Percentiles rank a stretch among this genome's conserved stretches.
These are phyloP conservation scores for Periplaneta americana DNA, from an alignment of 1,140 invertebrate species.

Conservation along the genomic window DNA sequence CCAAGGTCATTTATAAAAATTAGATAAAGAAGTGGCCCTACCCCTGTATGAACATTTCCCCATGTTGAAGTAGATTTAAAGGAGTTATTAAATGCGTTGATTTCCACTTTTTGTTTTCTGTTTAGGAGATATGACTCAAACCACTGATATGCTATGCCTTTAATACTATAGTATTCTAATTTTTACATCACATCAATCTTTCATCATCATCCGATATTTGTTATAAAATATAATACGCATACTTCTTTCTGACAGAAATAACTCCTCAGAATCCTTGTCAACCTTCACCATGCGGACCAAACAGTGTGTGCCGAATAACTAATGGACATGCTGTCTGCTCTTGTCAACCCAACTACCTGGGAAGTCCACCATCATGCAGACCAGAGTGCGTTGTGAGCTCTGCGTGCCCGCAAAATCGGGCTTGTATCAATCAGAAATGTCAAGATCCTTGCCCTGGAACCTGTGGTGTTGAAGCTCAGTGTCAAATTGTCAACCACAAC, in stretches of 20 bases:
- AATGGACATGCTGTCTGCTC: slow-evolving; percentile 71
- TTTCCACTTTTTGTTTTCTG: too few species aligned
- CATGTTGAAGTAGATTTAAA: too few species aligned
- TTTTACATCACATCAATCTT: slow-evolving; percentile 23
- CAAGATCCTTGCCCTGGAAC: slow-evolving; percentile 72
- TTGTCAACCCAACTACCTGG: slow-evolving; percentile 67
- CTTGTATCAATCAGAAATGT: slow-evolving; percentile 77
- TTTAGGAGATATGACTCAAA: too few species aligned
- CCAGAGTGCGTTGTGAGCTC: slow-evolving; percentile 75
- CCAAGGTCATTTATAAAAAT: slow-evolving; percentile 36
- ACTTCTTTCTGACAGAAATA: slow-evolving; percentile 16
- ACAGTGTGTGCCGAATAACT: slow-evolving; percentile 66
- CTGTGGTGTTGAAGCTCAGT: slow-evolving; percentile 72
- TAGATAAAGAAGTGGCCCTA: too few species aligned
- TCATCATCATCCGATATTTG: slow-evolving; percentile 21
- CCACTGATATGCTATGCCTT: too few species aligned
- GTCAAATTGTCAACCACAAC: slow-evolving; percentile 76
- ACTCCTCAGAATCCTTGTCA: slow-evolving; percentile 61
- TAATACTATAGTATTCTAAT: too few species aligned
- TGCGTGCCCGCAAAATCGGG: slow-evolving; percentile 63
- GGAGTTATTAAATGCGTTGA: too few species aligned
- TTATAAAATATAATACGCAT: too few species aligned
- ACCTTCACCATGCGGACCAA: slow-evolving; percentile 73
- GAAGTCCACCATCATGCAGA: slow-evolving; percentile 67
- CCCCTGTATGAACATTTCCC: too few species aligned